Evolutionary conservation across 2,888 invertebrate genomes (phyloP).

Genomic region (Megalurothrips usitatus): DNA sequence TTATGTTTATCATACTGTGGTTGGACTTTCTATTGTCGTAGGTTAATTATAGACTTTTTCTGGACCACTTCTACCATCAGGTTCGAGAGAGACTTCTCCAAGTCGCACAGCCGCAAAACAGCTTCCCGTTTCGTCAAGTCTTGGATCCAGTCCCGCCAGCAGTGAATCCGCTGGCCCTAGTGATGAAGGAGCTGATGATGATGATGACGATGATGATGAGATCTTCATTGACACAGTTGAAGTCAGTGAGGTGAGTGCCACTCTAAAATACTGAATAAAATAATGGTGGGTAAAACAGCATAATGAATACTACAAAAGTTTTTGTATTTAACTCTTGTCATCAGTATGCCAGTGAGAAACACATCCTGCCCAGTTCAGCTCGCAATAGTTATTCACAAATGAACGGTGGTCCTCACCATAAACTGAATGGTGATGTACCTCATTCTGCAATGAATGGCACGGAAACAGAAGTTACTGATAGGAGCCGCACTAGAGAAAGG

Average conservation of each 20-base stretch:
- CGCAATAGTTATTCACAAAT: slow-evolving; percentile 27
- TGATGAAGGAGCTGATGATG: slow-evolving; percentile 34
- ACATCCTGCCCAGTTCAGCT: slow-evolving; percentile 19
- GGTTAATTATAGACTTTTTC: no score
- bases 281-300: not conserved
- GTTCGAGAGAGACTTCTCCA: slow-evolving; percentile 67
- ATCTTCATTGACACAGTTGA: slow-evolving; percentile 79
- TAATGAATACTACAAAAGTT: not conserved
- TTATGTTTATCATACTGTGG: not conserved
- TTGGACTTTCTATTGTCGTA: slow-evolving; percentile 1
- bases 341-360: slow-evolving; percentile 28
- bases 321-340: not conserved
- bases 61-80: slow-evolving; percentile 43
- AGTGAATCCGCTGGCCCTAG: slow-evolving; percentile 43
- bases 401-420: not conserved
- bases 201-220: slow-evolving; percentile 68
- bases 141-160: slow-evolving; percentile 47
- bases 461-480: not conserved
- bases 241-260: slow-evolving; percentile 48
- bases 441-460: not conserved
- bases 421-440: not conserved
- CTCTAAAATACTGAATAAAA: not conserved
- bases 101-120: slow-evolving; percentile 49
- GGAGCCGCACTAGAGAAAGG: slow-evolving; percentile 40
- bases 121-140: slow-evolving; percentile 46